Conservation (phyloP, 2,797 vertebrate species). For the Tapirus indicus region DNA sequence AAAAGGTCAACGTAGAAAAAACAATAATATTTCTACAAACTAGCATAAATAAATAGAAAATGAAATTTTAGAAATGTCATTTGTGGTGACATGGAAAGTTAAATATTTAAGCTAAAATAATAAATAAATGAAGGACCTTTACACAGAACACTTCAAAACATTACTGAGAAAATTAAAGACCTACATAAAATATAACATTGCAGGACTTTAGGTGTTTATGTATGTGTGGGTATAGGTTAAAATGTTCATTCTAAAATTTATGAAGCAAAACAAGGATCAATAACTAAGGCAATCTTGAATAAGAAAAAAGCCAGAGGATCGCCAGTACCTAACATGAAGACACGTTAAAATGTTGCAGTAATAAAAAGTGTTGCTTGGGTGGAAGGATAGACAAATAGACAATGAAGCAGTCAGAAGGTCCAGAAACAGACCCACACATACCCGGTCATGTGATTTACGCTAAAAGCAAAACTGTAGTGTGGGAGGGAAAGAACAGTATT, state of each 20-base stretch:
- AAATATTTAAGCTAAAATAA: not conserved
- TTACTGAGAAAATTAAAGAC: not conserved
- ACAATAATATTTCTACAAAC: not conserved
- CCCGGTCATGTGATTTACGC: not conserved
- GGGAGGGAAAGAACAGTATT: not conserved
- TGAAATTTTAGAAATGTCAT: not conserved
- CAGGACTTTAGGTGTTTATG: not conserved
- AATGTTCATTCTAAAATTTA: not conserved
- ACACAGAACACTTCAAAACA: not conserved
- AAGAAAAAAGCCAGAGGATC: not conserved
- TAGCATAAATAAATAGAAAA: not conserved
- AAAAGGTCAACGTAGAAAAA: not conserved
- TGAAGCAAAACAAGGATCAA: not conserved
- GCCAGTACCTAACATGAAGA: not conserved
- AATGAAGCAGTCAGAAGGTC: not conserved
- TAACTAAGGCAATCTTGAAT: not conserved
- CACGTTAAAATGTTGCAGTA: not conserved
- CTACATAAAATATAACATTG: not conserved
- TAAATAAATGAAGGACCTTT: not conserved
- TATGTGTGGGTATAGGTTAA: not conserved
- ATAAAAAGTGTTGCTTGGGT: not conserved
- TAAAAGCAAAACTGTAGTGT: not conserved
- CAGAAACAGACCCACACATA: not conserved
- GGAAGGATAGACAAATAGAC: not conserved
- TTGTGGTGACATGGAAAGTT: not conserved